Percentiles rank a stretch among this genome's conserved stretches.
Conservation (phyloP, 2,888 invertebrate genomes). For the Ryuthela nishihirai region DNA sequence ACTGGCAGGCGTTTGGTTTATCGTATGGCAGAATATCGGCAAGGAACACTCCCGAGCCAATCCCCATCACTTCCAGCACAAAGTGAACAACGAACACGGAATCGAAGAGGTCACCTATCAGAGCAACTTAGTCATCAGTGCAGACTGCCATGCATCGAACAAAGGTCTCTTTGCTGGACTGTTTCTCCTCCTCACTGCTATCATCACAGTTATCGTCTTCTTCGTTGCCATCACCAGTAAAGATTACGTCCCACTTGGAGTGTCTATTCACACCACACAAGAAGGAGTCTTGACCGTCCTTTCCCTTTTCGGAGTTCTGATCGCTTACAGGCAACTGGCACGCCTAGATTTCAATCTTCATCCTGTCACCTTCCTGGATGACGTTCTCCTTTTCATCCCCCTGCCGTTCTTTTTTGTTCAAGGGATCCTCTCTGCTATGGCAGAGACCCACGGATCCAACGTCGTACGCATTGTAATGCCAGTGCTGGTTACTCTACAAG, state of each 20-base stretch:
- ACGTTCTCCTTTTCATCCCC: slow-evolving; percentile 65
- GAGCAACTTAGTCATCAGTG: slow-evolving; percentile 56
- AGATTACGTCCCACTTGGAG: slow-evolving; percentile 43
- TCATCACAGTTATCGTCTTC: slow-evolving; percentile 61
- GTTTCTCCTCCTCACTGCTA: slow-evolving; percentile 57
- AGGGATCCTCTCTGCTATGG: slow-evolving; percentile 56
- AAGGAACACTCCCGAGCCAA: slow-evolving; percentile 44
- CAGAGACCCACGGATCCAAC: slow-evolving; percentile 16
- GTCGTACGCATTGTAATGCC: slow-evolving; percentile 20
- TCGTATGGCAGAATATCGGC: slow-evolving; percentile 71
- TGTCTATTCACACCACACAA: slow-evolving; percentile 48
- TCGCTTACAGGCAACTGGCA: slow-evolving; percentile 63
- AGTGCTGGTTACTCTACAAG: slow-evolving; percentile 57
- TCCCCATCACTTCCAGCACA: slow-evolving; percentile 31
- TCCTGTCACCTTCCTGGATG: slow-evolving; percentile 60
- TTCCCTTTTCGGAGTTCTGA: slow-evolving; percentile 59
- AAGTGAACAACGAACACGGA: slow-evolving; percentile 28
- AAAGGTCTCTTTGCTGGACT: slow-evolving; percentile 68
- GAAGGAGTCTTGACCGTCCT: slow-evolving; percentile 57
- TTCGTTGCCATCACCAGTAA: slow-evolving; percentile 58
- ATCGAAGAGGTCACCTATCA: slow-evolving; percentile 41
- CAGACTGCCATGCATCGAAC: slow-evolving; percentile 73
- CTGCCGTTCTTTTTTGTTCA: slow-evolving; percentile 69
- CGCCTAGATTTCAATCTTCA: slow-evolving; percentile 64
- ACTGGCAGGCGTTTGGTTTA: slow-evolving; percentile 72